Conservation (phyloP, 2,797 vertebrate genomes). For the Ceryle rudis region DNA sequence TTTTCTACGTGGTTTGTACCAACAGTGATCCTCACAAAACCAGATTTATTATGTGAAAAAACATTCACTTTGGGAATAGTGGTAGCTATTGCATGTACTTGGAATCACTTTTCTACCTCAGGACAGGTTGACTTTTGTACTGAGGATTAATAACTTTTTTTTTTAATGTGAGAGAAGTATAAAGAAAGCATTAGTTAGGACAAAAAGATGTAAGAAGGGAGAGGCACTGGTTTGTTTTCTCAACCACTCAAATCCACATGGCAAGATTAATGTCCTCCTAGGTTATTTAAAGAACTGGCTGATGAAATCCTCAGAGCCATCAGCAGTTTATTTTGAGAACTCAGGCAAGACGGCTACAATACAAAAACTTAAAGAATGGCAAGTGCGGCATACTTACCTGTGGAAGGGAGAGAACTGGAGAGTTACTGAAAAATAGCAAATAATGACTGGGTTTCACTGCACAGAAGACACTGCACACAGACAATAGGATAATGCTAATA, state of each 20-base stretch:
- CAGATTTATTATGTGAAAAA: background rate
- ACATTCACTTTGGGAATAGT: background rate
- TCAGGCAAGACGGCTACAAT: background rate
- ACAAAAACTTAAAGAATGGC: background rate
- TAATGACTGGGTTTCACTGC: background rate
- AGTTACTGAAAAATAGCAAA: background rate
- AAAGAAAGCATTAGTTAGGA: background rate
- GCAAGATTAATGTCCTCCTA: background rate
- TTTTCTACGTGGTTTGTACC: background rate
- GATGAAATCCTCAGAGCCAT: background rate
- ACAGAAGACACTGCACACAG: background rate
- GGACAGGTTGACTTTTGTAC: background rate
- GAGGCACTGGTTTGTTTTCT: background rate
- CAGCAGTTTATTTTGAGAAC: background rate
- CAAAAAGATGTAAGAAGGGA: background rate
- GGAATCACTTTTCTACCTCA: background rate
- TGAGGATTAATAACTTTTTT: background rate
- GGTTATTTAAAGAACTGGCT: background rate
- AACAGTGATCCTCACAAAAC: background rate
- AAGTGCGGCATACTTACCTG: accelerated
- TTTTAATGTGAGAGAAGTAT: background rate
- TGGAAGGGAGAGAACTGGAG: background rate
- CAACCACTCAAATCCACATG: background rate
- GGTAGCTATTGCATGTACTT: background rate
- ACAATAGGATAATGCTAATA: too few species aligned